Conservation (phyloP, 1,140 invertebrate genomes). For the Periplaneta americana region DNA sequence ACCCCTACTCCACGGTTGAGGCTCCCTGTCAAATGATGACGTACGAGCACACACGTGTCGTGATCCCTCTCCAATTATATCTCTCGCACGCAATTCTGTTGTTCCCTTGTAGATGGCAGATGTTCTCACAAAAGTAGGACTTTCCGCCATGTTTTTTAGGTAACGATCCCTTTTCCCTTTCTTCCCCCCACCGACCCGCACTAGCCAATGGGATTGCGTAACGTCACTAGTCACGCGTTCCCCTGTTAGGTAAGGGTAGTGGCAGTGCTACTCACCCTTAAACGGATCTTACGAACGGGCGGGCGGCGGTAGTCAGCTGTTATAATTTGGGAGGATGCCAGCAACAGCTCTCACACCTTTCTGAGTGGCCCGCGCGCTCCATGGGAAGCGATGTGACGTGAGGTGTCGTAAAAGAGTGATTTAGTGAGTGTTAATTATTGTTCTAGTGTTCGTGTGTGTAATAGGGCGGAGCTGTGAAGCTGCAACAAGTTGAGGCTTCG, state of each 20-base stretch:
- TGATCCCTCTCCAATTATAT: no score
- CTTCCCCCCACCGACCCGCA: background rate
- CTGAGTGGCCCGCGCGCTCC: background rate
- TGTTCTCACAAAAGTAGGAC: background rate
- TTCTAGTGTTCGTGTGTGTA: no score
- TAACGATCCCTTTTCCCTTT: background rate
- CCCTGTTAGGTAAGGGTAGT: background rate
- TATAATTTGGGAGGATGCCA: background rate
- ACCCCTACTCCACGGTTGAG: no score
- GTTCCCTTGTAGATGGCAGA: background rate
- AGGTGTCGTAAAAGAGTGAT: background rate
- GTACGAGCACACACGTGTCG: no score
- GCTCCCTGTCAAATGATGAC: no score
- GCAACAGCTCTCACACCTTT: background rate
- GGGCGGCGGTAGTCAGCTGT: background rate
- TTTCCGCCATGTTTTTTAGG: background rate
- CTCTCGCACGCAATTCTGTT: background rate
- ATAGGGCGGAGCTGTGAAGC: background rate
- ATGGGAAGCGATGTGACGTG: background rate
- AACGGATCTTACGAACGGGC: background rate
- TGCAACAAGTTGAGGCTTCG: no score
- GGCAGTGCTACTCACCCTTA: background rate
- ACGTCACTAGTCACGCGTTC: background rate
- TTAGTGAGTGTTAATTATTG: background rate
- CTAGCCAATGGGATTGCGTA: background rate